phyloP scores from a whole-genome alignment of 2,113 vertebrate species.

The Centropristis striata region DNA sequence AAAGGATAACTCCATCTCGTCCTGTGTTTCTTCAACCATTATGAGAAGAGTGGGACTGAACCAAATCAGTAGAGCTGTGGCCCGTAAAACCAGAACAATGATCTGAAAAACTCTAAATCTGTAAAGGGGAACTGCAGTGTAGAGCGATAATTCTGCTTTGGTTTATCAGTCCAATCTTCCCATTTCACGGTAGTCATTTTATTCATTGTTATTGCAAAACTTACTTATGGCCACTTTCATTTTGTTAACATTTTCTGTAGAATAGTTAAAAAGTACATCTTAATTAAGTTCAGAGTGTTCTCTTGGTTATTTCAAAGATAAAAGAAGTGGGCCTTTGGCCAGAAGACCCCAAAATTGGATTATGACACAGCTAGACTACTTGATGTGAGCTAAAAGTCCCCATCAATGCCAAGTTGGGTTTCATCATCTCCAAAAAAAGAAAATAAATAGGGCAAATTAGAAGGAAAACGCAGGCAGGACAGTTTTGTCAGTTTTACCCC shows the following conservation, averaged over 20 bases:
- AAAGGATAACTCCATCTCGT: too few species aligned
- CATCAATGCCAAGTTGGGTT: slow-evolving; percentile 19
- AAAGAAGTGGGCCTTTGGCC: not conserved
- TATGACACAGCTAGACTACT: slow-evolving; percentile 10
- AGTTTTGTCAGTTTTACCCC: slow-evolving; percentile 18
- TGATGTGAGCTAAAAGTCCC: slow-evolving; percentile 29
- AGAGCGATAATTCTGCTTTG: not conserved
- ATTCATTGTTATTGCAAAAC: not conserved
- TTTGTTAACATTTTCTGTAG: not conserved
- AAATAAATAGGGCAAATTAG: not conserved
- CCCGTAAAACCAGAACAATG: not conserved
- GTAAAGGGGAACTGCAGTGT: not conserved
- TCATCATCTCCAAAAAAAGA: slow-evolving; percentile 13
- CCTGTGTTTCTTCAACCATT: too few species aligned
- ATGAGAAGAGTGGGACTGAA: not conserved
- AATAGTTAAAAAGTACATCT: not conserved
- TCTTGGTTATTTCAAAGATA: not conserved
- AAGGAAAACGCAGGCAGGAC: slow-evolving; percentile 1
- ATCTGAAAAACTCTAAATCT: not conserved
- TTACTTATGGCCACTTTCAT: not conserved
- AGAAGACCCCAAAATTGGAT: slow-evolving; percentile 15
- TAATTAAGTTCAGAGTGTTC: not conserved
- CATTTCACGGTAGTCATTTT: not conserved
- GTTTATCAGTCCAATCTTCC: not conserved
- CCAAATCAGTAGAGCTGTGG: not conserved